Percentiles rank a stretch among this genome's conserved stretches.
These are phyloP conservation scores for Alligator sinensis DNA, from an alignment of 2,113 vertebrate genomes.

Conservation along the genomic window DNA sequence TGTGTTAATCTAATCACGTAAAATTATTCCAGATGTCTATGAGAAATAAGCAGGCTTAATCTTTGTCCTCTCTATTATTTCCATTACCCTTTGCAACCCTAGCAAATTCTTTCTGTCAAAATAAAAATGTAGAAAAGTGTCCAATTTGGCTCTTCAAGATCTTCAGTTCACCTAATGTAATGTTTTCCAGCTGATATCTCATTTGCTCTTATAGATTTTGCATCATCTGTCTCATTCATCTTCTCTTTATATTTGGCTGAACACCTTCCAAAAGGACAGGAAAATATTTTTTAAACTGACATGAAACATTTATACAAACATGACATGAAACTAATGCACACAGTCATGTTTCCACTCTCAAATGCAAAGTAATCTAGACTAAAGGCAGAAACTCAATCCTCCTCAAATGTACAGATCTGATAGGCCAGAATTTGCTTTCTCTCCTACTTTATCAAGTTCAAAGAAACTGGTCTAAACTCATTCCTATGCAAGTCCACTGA, in stretches of 20 bases:
- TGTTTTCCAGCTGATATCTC: neutral
- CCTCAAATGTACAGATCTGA: neutral
- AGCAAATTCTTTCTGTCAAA: constrained; percentile 18
- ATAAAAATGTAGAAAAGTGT: neutral
- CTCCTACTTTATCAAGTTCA: neutral
- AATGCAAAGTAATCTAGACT: neutral
- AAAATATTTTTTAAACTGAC: fast-evolving
- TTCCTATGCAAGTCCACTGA: neutral
- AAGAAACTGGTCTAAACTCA: neutral
- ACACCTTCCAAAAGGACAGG: neutral
- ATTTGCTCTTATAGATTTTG: neutral
- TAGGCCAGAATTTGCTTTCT: neutral
- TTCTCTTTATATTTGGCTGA: constrained; percentile 10
- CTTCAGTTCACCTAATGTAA: neutral
- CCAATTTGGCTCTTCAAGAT: neutral
- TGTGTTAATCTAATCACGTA: constrained; percentile 2
- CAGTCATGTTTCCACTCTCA: neutral
- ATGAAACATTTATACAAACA: neutral
- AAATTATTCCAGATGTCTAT: constrained; percentile 5
- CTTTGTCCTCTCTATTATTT: neutral
- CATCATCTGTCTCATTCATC: fast-evolving
- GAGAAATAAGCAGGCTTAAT: constrained; percentile 3
- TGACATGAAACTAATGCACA: neutral
- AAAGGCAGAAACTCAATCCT: neutral
- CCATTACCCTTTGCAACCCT: constrained; percentile 1